A percentile compares a stretch with the other conserved stretches of the same genome.
Conservation (phyloP, 2,797 vertebrate species). For the Galagoides demidoff region DNA sequence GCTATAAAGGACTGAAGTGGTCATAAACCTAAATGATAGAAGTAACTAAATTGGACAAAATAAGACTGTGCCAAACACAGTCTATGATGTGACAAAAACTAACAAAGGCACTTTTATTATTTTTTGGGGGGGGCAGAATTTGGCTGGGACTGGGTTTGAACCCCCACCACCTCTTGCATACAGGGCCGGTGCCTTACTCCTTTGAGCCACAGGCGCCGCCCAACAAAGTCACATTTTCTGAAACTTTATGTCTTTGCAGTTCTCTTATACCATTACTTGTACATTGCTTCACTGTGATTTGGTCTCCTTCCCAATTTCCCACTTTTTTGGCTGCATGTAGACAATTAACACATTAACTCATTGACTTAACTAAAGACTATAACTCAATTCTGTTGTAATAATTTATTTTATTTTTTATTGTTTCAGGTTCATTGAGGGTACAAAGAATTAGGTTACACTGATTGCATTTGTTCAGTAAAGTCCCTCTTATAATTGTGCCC, state of each 20-base stretch:
- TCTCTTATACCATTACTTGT: neutral
- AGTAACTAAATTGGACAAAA: neutral
- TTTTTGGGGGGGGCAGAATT: no score
- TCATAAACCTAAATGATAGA: neutral
- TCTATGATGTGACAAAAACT: neutral
- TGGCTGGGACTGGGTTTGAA: no score
- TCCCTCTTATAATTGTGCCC: no score
- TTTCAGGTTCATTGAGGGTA: no score
- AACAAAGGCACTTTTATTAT: neutral
- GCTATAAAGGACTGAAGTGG: neutral
- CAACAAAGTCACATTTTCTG: neutral
- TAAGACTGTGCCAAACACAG: neutral
- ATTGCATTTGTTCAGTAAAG: no score
- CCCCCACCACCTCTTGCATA: no score
- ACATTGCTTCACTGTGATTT: neutral
- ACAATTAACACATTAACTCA: neutral
- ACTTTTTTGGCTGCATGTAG: neutral
- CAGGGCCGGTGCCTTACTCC: no score
- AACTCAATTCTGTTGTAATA: neutral
- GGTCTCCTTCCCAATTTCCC: neutral
- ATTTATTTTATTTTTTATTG: neutral
- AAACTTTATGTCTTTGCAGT: neutral
- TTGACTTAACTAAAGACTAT: constrained; percentile 5
- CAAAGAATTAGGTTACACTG: no score
- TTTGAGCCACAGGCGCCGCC: no score